These are phyloP conservation scores for Papilio glaucus DNA, from an alignment of 1,140 invertebrate genomes.

Conservation along the genomic window DNA sequence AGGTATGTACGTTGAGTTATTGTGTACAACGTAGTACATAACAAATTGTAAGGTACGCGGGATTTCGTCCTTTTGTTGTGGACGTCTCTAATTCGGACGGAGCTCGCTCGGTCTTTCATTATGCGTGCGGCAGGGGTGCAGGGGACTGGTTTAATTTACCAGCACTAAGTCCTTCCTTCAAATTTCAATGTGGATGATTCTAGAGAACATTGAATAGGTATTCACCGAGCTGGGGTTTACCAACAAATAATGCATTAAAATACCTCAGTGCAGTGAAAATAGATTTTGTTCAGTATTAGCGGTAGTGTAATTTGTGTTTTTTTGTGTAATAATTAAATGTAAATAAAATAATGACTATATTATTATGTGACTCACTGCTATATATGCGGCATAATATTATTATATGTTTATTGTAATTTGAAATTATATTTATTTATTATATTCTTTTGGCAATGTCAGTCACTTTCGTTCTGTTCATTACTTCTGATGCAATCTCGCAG, in stretches of 20 bases:
- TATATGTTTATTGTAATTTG: not conserved
- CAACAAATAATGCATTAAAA: not conserved
- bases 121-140: slow-evolving; percentile 2
- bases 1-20: not conserved
- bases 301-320: not conserved
- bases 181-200: slow-evolving; percentile 2
- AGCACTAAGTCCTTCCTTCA: not conserved
- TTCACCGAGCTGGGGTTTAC: not conserved
- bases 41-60: not conserved
- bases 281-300: not conserved
- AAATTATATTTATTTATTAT: not conserved
- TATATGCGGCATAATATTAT: not conserved
- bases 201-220: not conserved
- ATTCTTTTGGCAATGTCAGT: no score
- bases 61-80: slow-evolving; percentile 19
- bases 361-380: no score
- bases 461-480: no score
- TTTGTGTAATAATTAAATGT: not conserved
- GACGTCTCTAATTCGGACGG: not conserved
- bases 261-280: not conserved
- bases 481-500: no score
- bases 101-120: slow-evolving; percentile 5
- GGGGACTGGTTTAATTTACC: not conserved
- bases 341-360: no score
- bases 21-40: not conserved